Conservation (phyloP, 92 coral and sea anemone genomes). For the Pocillopora grandis region DNA sequence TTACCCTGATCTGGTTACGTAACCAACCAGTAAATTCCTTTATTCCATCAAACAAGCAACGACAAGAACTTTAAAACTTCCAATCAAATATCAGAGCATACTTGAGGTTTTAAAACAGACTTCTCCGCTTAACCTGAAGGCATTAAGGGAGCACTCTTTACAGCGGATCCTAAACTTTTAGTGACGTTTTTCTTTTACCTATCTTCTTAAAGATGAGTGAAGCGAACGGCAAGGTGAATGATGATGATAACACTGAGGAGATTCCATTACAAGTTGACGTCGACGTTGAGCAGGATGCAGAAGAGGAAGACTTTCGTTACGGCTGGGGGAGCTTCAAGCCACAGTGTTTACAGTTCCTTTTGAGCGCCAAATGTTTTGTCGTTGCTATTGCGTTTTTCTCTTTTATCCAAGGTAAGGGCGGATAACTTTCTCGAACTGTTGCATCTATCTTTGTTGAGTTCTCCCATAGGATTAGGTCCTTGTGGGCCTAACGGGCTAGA, state of each 20-base stretch:
- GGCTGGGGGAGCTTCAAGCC: slow-evolving; percentile 95
- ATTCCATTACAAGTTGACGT: slow-evolving; percentile 15
- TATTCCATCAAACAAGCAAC: too few species aligned
- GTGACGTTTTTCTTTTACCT: background rate
- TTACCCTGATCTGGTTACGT: too few species aligned
- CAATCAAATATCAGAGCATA: too few species aligned
- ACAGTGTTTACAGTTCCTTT: slow-evolving; percentile 66
- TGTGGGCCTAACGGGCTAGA: background rate
- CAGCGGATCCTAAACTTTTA: too few species aligned
- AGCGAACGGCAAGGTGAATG: background rate
- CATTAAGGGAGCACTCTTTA: too few species aligned
- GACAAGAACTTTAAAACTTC: too few species aligned
- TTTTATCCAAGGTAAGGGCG: slow-evolving; percentile 72
- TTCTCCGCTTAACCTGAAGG: too few species aligned
- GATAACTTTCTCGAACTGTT: background rate
- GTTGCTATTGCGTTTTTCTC: slow-evolving; percentile 63
- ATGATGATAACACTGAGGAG: background rate
- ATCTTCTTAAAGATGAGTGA: slow-evolving; percentile 30
- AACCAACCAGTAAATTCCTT: too few species aligned
- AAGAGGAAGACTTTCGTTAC: slow-evolving; percentile 50
- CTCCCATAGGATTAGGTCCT: background rate
- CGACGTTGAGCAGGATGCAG: background rate
- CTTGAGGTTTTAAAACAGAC: too few species aligned
- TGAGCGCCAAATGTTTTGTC: slow-evolving; percentile 80
- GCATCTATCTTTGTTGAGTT: background rate